These are phyloP conservation scores for Orbicella faveolata DNA, from an alignment of 64 coral and sea anemone genomes.

Conservation along the genomic window DNA sequence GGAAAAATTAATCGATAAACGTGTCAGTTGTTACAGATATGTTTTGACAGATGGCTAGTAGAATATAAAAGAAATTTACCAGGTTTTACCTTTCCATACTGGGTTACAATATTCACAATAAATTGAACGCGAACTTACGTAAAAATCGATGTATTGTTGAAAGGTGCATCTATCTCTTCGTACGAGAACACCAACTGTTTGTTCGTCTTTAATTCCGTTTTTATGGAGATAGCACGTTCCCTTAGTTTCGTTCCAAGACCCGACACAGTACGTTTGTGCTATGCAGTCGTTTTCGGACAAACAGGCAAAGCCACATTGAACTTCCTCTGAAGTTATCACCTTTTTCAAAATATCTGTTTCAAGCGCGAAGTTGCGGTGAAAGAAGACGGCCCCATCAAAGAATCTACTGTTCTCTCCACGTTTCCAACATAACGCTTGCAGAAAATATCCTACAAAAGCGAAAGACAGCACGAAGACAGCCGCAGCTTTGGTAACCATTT, in stretches of 20 bases:
- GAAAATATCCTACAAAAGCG: not conserved
- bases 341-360: not conserved
- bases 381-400: not conserved
- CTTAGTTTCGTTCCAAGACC: not conserved
- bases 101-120: too few species aligned
- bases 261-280: constrained; percentile 13
- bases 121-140: constrained; percentile 5
- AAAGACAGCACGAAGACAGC: not conserved
- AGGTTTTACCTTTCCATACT: too few species aligned
- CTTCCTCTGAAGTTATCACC: not conserved
- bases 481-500: not conserved
- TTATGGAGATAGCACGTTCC: constrained; percentile 47
- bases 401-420: not conserved
- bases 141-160: constrained; percentile 39
- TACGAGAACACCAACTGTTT: not conserved
- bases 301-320: constrained; percentile 11
- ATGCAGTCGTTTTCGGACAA: constrained; percentile 15
- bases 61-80: too few species aligned
- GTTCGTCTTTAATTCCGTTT: constrained; percentile 20
- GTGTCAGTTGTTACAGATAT: too few species aligned
- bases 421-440: not conserved
- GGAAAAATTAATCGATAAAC: too few species aligned
- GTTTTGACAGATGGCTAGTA: too few species aligned
- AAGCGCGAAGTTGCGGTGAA: not conserved
- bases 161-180: constrained; percentile 29